Evolutionary conservation across 2,113 vertebrate genomes (phyloP), one percentile per base, ranked within the genome.

Genomic region (Athene noctua): DNA sequence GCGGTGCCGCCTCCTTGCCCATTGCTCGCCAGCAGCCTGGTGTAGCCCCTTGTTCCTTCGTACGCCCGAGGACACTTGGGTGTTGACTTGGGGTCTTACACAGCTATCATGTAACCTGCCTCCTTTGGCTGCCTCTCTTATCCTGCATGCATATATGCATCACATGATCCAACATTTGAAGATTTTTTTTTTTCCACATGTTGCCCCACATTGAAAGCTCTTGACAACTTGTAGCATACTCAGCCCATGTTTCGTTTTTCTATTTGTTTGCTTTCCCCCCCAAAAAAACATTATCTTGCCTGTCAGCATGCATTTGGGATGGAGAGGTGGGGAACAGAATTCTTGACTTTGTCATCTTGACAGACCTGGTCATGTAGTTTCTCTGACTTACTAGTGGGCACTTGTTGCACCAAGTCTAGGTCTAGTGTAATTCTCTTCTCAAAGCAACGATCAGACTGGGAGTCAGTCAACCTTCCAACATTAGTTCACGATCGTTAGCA

Each of bases 191-290:
- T 88, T 79, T 34, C 17, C 30, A 29, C 46, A 30, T 67, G n/a
- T 84, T 67, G 40, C 30, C 21, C n/a, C n/a, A 14, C 40, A n/a
- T 30, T 36, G 17, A 54, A 84, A 84, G 23, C 15, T 59, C 27
- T 30, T 42, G 51, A 47, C 29, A 36, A 15, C 4, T 2, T 26
- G 11, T 1, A 5, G 46, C 0, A 0, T 29, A 21, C 61, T 72
- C 58, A 78, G 14, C 19, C 65, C 1, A 1, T n/a, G 17, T 72
- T 66, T 15, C 4, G 0, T 47, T 58, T 58, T 83, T 36, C 25
- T 61, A 1, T 65, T 52, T n/a, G 8, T 25, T 65, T 66, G 15
- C 21, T 38, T 4, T 0, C 4, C 14, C 27, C 29, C 7, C 4
- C 38, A 38, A 38, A 38, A 38, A 40, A 32, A 57, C 12, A 27